These are phyloP conservation scores for Aspidiotus rigidus DNA, from an alignment of 2,888 invertebrate species.

Conservation along the genomic window DNA sequence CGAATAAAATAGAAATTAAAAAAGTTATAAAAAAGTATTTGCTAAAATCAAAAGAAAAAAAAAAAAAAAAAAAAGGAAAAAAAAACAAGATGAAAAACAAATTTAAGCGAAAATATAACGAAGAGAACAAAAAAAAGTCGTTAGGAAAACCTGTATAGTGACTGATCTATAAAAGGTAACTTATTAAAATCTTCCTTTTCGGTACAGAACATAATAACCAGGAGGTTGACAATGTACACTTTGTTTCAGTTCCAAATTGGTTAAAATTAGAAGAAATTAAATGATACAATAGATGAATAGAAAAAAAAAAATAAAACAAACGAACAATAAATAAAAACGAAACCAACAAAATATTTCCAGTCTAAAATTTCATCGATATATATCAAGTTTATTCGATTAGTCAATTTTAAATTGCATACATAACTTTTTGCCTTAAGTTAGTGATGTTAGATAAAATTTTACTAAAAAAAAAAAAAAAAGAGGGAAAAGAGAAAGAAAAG, in stretches of 20 bases:
- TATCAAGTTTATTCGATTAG: not conserved
- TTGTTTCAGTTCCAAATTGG: too few species aligned
- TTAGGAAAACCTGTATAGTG: constrained; percentile 30
- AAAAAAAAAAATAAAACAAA: too few species aligned
- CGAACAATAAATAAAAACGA: not conserved
- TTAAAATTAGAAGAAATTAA: too few species aligned
- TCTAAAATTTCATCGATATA: too few species aligned
- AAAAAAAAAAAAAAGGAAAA: constrained; percentile 23
- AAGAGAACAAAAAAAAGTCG: constrained; percentile 16
- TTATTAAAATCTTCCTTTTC: constrained; percentile 21
- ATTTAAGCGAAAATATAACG: constrained; percentile 26
- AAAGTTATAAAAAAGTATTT: constrained; percentile 6
- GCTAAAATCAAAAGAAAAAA: constrained; percentile 4
- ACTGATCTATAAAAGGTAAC: constrained; percentile 32
- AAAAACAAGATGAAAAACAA: constrained; percentile 12
- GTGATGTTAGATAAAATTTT: constrained; percentile 18
- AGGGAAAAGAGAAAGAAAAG: constrained; percentile 6
- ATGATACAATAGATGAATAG: too few species aligned
- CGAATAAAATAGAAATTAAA: not conserved
- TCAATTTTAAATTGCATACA: not conserved
- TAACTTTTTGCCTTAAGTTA: constrained; percentile 16
- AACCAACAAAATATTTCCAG: not conserved
- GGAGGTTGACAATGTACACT: not conserved
- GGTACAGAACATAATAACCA: constrained; percentile 25
- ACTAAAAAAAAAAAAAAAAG: constrained; percentile 11